Evolutionary conservation across 2,113 vertebrate genomes (phyloP), one percentile per base, ranked within the genome.

Genomic region (Poecilia latipinna): DNA sequence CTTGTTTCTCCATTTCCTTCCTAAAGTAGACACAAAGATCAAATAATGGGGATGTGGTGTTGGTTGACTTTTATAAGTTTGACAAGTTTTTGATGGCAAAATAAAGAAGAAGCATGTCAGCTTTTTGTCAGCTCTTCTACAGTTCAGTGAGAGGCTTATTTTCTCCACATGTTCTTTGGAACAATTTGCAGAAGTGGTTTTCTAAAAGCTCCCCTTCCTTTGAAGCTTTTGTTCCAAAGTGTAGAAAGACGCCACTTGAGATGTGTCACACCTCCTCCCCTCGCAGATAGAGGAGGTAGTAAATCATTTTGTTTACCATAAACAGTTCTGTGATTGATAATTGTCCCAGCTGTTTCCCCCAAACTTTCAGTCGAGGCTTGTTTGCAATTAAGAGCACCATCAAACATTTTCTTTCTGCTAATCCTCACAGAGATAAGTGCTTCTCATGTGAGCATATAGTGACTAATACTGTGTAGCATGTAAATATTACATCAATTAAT

Each of bases 181-280:
- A 77, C 82, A 4, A 83, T 89, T 81, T 86, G 82, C 72, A 62
- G 68, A 74, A 57, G 80, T 78, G 62, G 37, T 70, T 67, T 39
- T 54, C 80, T 83, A 65, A 87, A 88, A 89, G 83, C 83, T 87
- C 85, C 76, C 70, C 65, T 24, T 71, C 63, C 62, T 87, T 80
- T 79, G 42, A 92, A 74, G 78, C 68, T 82, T 66, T 65, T 69
- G 65, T 69, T 77, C 69, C 78, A 63, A 89, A 83, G 85, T 68
- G 62, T 65, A 68, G 69, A 75, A 78, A 77, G 37, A 66, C 26
- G 8, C 54, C 57, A 57, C 68, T 74, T 81, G 64, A 86, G 61
- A 75, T 28, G 42, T 24, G 68, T 74, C 67, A 74, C 73, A 33
- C 17, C 65, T 70, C 44, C 42, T 62, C 65, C 22, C 44, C 12